Evolutionary conservation across 2,797 vertebrate genomes (phyloP).

Genomic region (Gambusia yucatana): DNA sequence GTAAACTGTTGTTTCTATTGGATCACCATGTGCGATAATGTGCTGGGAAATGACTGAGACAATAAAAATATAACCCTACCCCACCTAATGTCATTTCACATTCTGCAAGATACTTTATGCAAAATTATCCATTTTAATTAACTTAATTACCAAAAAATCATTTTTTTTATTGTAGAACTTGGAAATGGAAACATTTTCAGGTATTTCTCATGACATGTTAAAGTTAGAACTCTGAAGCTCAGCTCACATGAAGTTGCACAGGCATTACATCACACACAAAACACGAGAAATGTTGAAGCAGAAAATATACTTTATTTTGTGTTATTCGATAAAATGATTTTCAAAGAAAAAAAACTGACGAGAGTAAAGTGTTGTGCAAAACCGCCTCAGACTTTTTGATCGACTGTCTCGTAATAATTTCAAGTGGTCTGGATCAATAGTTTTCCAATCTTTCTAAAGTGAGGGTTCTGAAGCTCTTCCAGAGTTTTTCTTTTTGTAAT

Average conservation of each 20-base stretch:
- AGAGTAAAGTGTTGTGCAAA: not conserved
- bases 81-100: not conserved
- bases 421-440: not conserved
- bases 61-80: constrained; percentile 1
- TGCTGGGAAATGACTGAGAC: constrained; percentile 1
- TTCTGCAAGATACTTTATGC: not conserved
- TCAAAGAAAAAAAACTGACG: not conserved
- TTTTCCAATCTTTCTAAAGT: not conserved
- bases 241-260: not conserved
- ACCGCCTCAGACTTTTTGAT: not conserved
- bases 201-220: not conserved
- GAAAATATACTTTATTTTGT: not conserved
- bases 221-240: not conserved
- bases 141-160: not conserved
- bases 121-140: not conserved
- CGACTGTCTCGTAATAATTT: not conserved
- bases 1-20: not conserved
- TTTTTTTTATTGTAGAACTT: not conserved
- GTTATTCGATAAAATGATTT: not conserved
- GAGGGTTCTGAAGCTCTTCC: not conserved
- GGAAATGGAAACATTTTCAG: not conserved
- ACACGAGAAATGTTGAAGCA: not conserved
- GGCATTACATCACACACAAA: not conserved
- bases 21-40: not conserved
- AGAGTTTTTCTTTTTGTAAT: not conserved